Conservation (phyloP, 2,113 vertebrate genomes). For the Lasiurus borealis region DNA sequence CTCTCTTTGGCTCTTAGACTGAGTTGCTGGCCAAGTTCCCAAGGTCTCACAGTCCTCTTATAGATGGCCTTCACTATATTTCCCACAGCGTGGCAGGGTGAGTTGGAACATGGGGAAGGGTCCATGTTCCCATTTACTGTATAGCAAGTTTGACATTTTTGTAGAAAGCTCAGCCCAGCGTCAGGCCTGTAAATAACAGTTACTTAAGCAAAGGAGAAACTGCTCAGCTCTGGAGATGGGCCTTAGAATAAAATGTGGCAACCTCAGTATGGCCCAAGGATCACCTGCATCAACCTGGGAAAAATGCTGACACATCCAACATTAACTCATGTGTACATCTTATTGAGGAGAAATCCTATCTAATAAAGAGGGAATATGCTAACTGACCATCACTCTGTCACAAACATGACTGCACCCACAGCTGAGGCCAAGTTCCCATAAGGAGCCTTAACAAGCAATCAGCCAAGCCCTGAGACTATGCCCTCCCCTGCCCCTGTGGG, state of each 20-base stretch:
- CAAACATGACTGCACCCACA: too few species aligned
- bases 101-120: neutral
- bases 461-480: too few species aligned
- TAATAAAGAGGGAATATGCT: too few species aligned
- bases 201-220: neutral
- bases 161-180: neutral
- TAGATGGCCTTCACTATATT: neutral
- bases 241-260: neutral
- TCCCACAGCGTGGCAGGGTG: neutral
- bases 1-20: neutral
- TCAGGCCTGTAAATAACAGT: neutral
- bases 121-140: neutral
- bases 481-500: too few species aligned
- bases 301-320: neutral
- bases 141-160: neutral
- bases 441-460: too few species aligned
- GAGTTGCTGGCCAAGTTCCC: neutral
- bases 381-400: too few species aligned
- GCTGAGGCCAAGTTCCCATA: too few species aligned
- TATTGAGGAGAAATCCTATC: neutral
- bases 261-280: neutral
- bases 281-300: neutral
- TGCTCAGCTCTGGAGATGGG: too few species aligned
- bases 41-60: neutral
- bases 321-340: neutral